These are phyloP conservation scores for Drosophila putrida DNA, from an alignment of 2,888 invertebrate species.

Conservation along the genomic window DNA sequence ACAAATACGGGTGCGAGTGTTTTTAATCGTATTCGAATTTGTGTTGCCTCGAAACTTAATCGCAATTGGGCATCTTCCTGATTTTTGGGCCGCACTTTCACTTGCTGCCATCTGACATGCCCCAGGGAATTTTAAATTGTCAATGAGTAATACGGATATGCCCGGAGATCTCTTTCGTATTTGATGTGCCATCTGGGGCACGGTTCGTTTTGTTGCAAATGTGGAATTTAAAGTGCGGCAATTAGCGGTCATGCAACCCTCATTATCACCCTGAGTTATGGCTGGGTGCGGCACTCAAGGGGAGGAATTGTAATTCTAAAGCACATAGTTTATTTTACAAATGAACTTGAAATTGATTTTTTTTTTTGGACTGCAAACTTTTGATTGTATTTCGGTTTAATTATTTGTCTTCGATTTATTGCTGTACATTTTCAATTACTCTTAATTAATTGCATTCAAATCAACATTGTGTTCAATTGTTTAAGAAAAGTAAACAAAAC, in stretches of 20 bases:
- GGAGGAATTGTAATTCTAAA: not conserved
- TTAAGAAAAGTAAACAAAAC: not conserved
- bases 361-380: not conserved
- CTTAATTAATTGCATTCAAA: too few relatives aligned
- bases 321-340: constrained; percentile 6
- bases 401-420: too few relatives aligned
- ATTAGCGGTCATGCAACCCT: constrained; percentile 11
- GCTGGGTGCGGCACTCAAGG: not conserved
- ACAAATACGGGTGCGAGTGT: not conserved
- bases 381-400: not conserved
- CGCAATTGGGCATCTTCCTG: constrained; percentile 4
- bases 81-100: constrained; percentile 22
- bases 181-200: constrained; percentile 32
- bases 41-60: constrained; percentile 15
- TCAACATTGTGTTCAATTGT: too few relatives aligned
- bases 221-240: constrained; percentile 29
- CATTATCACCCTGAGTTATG: not conserved
- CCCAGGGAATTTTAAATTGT: constrained; percentile 28
- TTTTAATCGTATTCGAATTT: not conserved
- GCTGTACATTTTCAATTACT: too few relatives aligned
- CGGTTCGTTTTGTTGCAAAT: constrained; percentile 35
- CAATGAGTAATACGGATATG: constrained; percentile 22
- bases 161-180: constrained; percentile 4
- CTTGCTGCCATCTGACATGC: constrained; percentile 23
- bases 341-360: not conserved